These are phyloP conservation scores for Alsophila aescularia DNA, from an alignment of 2,888 invertebrate genomes.

Conservation along the genomic window DNA sequence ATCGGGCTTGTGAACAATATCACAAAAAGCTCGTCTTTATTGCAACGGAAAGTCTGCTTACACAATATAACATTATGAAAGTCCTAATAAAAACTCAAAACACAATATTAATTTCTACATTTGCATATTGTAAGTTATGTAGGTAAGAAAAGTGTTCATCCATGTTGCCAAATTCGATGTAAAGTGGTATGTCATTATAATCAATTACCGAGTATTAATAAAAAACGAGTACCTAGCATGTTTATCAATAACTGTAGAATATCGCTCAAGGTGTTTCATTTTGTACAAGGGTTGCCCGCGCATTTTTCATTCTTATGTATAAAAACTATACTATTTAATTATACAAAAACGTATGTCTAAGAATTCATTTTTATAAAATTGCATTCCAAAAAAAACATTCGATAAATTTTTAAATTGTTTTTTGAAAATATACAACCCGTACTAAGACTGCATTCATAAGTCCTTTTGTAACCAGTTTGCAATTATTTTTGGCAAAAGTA, in stretches of 20 bases:
- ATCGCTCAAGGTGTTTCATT: conserved; percentile 79
- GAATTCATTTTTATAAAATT: conserved; percentile 66
- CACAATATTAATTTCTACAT: conserved; percentile 38
- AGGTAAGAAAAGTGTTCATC: conserved; percentile 74
- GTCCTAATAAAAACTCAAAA: conserved; percentile 32
- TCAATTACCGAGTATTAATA: conserved; percentile 59
- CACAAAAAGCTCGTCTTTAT: too few relatives aligned
- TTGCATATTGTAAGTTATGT: conserved; percentile 47
- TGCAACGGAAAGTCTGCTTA: conserved; percentile 7
- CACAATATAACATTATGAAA: conserved; percentile 19
- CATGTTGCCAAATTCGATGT: conserved; percentile 81
- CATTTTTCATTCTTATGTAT: conserved; percentile 53
- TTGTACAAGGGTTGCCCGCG: conserved; percentile 71
- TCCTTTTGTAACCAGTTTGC: conserved; percentile 64
- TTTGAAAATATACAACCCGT: conserved; percentile 71
- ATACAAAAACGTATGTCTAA: conserved; percentile 43
- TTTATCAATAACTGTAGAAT: conserved; percentile 76
- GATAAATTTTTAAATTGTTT: conserved; percentile 61
- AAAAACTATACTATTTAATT: conserved; percentile 40
- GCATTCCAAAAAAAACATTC: conserved; percentile 71
- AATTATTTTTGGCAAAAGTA: conserved; percentile 61
- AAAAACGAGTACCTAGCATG: conserved; percentile 62
- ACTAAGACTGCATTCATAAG: conserved; percentile 74
- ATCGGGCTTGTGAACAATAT: not conserved
- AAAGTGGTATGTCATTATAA: conserved; percentile 71